Evolutionary conservation across 2,888 invertebrate species (phyloP), one percentile per base, ranked within the genome.

Genomic region (Platyscelio sp.): DNA sequence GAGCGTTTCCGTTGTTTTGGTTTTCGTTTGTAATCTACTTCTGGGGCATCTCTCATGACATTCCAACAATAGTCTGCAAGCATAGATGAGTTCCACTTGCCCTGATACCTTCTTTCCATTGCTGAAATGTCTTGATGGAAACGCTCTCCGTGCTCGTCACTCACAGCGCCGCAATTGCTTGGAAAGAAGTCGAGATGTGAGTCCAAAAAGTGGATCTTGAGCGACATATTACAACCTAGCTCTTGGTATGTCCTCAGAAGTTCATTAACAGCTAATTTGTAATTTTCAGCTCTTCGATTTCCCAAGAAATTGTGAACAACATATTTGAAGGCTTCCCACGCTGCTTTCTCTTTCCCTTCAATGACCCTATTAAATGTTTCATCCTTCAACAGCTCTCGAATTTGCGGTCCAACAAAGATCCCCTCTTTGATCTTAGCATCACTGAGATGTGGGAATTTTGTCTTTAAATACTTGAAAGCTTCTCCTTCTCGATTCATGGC

Each of bases 51-150:
- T 33, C 11, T 33, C 33, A 33, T 33, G 33, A 33, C 33, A 33
- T 33, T 22, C 60, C 60, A 60, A 15, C 60, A 60, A 18, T 60
- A 60, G 20, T 60, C 60, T 33, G 9, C 33, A n/a, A 60, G 29
- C 33, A 60, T 60, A 20, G 60, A 9, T 13, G 15, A 2, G 15
- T 33, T 24, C 18, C 60, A 60, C 3, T 49, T 54, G 2, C 90
- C 90, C 83, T 92, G 91, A 83, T 92, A 92, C 1, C 91, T 80
- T 46, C 89, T 88, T 82, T 93, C 91, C 86, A 93, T 92, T 18
- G 86, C 86, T 29, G 86, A 87, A 56, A 92, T 82, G 76, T 92
- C 92, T 76, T 92, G 91, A 84, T 92, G 91, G 56, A 93, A 90
- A 40, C 91, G 87, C 76, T 93, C 91, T 76, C 90, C 91, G 54